Percentiles rank a stretch among this genome's conserved stretches.
These are phyloP conservation scores for Gisinianus flammeolus DNA, from an alignment of 2,888 invertebrate species.

Conservation along the genomic window DNA sequence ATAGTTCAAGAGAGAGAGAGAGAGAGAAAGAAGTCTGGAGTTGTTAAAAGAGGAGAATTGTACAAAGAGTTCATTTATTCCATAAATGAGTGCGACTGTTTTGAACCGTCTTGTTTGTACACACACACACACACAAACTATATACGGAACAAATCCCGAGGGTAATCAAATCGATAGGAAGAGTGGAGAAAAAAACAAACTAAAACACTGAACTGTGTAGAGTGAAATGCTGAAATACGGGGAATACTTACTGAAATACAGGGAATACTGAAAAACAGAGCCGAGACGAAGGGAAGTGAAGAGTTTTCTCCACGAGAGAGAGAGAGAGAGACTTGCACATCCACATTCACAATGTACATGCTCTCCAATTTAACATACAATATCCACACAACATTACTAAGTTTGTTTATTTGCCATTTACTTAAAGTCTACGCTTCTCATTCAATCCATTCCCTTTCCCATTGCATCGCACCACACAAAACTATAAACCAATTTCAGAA, in stretches of 20 bases:
- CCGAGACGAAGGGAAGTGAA: too few species aligned
- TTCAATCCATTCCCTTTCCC: background rate
- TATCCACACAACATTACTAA: background rate
- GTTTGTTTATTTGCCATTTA: background rate
- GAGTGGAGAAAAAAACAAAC: background rate
- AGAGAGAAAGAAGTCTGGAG: too few species aligned
- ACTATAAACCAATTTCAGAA: background rate
- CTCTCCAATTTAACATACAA: background rate
- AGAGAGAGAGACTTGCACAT: too few species aligned
- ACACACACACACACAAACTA: background rate
- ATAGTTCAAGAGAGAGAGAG: background rate
- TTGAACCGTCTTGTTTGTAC: background rate
- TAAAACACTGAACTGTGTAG: too few species aligned
- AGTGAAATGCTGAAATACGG: too few species aligned
- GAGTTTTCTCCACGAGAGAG: too few species aligned
- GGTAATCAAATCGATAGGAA: conserved; percentile 28
- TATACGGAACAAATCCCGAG: conserved; percentile 4
- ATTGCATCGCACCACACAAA: background rate
- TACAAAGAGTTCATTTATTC: conserved; percentile 4
- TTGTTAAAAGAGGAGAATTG: too few species aligned
- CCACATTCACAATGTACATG: too few species aligned
- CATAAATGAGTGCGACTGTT: background rate
- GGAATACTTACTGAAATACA: too few species aligned
- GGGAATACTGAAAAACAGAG: too few species aligned
- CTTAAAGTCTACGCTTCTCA: background rate